Base-by-base conservation (phyloP, 1,140 invertebrate species). In the Mycetomoellerius zeteki region DNA sequence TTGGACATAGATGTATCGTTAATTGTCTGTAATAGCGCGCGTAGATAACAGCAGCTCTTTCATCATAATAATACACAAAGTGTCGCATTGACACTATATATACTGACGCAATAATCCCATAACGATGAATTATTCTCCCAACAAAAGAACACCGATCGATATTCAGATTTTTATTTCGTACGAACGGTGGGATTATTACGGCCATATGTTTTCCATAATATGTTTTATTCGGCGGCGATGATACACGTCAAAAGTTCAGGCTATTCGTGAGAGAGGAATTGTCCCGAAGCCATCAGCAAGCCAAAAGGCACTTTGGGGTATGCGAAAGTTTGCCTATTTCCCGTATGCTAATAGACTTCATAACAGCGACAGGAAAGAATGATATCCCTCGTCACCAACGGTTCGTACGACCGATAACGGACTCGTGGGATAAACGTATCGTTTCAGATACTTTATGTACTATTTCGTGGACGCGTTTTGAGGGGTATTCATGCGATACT, bases 281-380 rank as follows among this genome's bases (percentile, higher is more conserved):
- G 77, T 47, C 24, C n/a, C 43, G n/a, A 24, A 69, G 50, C 24
- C 24, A 33, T 52, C 60, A 27, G 43, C n/a, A 52, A 24, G 76
- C 67, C 50, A 30, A 81, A 71, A 81, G 50, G 30, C 78, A 71
- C 30, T 81, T 37, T 2, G 65, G 8, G 8, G 30, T 27, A 43
- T 71, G 50, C 72, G 30, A 76, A 85, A 85, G 81, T 85, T 76
- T 60, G 37, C 72, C 81, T 62, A 85, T 76, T 85, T 10, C 72
- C 54, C 37, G 24, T 85, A 85, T 85, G 71, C 71, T 85, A 85
- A 76, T 85, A 56, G 43, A 85, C 10, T 24, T 21, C 81, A 37
- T 50, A 73, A 60, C 24, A 14, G 69, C 37, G 56, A 52, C 54
- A n/a, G 8, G 65, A 85, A 85, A 77, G 56, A 76, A 85, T 33